phyloP scores from a whole-genome alignment of 1,140 invertebrate species.

The Drosophila bipectinata region DNA sequence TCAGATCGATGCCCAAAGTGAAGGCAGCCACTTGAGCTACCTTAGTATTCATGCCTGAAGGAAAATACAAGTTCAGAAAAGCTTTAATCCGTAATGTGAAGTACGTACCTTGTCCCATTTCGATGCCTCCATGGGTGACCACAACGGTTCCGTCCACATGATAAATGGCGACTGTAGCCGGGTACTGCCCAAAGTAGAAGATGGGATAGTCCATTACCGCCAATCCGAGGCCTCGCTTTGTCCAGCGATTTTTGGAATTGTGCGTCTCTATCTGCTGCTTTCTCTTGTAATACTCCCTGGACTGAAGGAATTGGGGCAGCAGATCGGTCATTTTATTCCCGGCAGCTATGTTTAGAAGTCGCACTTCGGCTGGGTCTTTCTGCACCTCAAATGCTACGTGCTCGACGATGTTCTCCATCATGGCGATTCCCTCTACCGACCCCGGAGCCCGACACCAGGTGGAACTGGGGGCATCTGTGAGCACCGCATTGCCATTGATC shows the following conservation, averaged over 20 bases:
- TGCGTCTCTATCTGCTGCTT: constrained; percentile 85
- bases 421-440: constrained; percentile 87
- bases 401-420: constrained; percentile 92
- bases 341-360: constrained; percentile 86
- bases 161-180: constrained; percentile 87
- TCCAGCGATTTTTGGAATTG: constrained; percentile 88
- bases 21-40: constrained; percentile 91
- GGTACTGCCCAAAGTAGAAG: constrained; percentile 84
- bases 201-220: constrained; percentile 86
- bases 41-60: constrained; percentile 86
- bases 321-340: constrained; percentile 82
- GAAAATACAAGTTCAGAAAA: neutral
- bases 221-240: constrained; percentile 87
- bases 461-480: constrained; percentile 88
- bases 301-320: constrained; percentile 63
- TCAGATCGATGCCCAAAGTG: constrained; percentile 89
- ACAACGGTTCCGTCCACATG: constrained; percentile 88
- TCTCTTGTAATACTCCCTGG: constrained; percentile 85
- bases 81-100: neutral
- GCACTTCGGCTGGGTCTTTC: constrained; percentile 89
- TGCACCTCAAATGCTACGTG: constrained; percentile 88
- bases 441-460: constrained; percentile 87
- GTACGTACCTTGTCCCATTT: constrained; percentile 88
- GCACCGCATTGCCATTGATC: constrained; percentile 85
- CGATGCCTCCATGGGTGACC: constrained; percentile 88